Evolutionary conservation across 2,113 vertebrate genomes (phyloP), one percentile per base, ranked within the genome.

Genomic region (Brachionichthys hirsutus): DNA sequence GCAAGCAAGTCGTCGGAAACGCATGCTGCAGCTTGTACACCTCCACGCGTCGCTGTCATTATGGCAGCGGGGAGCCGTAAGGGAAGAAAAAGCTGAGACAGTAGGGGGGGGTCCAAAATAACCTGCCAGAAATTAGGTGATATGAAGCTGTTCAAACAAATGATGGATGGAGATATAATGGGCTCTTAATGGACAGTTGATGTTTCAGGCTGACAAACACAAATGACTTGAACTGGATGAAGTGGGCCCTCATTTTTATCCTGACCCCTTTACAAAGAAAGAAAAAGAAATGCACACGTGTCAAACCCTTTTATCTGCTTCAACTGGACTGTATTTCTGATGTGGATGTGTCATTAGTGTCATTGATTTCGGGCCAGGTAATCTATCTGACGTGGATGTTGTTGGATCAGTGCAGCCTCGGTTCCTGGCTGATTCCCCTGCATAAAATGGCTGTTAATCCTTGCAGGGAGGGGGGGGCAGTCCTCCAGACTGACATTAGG

Each of bases 321-420:
- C 44, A 70, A 78, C 74, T 77, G 85, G 77, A 60, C 55, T 44
- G 49, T 54, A 63, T 72, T 63, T 73, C 41, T 75, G 61, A 82
- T 78, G 64, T 63, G 64, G 47, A 81, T 34, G 52, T 79, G 75
- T 89, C 83, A 85, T 75, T 87, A 47, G 13, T 62, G 77, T 77
- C 70, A 85, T 68, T 85, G 80, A 89, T 85, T 80, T 70, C 58
- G 63, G 74, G 63, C 40, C 63, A 71, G 71, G 77, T 83, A 87
- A 88, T 87, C 76, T 75, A 69, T 80, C 64, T 66, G 72, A 78
- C 52, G 58, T 66, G 66, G 67, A 82, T 78, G 83, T 84, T 78
- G 75, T 42, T 78, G 80, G 69, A 81, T 85, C 75, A 71, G 66
- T 30, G 64, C 62, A 52, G 67, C 67, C 51, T 57, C 66, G 72